Conservation (phyloP, 92 coral and sea anemone species). For the Paramuricea clavata region DNA sequence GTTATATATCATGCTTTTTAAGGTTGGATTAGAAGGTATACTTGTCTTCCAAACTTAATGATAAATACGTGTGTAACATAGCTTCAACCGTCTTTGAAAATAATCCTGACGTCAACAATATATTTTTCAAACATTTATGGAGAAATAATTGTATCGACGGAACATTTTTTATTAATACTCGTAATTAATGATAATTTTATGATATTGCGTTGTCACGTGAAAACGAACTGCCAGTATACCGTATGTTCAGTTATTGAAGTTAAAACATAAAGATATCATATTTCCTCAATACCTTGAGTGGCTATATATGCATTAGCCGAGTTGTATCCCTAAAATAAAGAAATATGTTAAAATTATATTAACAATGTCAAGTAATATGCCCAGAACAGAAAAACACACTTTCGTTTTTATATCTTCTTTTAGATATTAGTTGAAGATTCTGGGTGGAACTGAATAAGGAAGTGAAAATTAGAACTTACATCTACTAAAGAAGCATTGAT, state of each 20-base stretch:
- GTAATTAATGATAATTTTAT: neutral
- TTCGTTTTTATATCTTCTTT: too few species aligned
- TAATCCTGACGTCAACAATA: too few species aligned
- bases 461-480: constrained; percentile 66
- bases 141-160: too few species aligned
- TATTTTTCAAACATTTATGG: too few species aligned
- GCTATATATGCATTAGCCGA: constrained; percentile 93
- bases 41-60: too few species aligned
- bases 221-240: too few species aligned
- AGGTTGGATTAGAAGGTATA: too few species aligned
- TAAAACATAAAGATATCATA: neutral
- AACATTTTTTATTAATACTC: too few species aligned
- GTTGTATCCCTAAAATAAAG: constrained; percentile 86
- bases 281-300: constrained; percentile 77
- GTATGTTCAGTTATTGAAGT: neutral
- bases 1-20: too few species aligned
- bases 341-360: neutral
- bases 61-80: too few species aligned
- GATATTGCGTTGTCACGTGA: neutral
- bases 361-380: neutral
- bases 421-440: neutral
- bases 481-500: constrained; percentile 91
- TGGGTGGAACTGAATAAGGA: neutral
- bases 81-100: too few species aligned
- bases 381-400: neutral